Percentiles rank a stretch among this genome's conserved stretches.
phyloP scores from a whole-genome alignment of 1,140 invertebrate species.

The Leguminivora glycinivorella region DNA sequence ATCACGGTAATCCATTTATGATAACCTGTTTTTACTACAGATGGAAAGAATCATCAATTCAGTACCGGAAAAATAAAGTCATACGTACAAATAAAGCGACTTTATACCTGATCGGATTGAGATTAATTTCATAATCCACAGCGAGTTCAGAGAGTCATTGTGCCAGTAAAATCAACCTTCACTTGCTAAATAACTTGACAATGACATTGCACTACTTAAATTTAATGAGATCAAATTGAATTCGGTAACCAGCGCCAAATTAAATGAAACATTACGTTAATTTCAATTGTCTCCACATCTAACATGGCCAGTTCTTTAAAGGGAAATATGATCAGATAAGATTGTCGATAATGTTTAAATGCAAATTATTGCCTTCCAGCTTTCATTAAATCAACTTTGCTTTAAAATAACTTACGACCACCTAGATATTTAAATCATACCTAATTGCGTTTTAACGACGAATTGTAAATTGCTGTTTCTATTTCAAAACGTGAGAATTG shows the following conservation, averaged over 20 bases:
- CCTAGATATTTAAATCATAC: conserved; percentile 24
- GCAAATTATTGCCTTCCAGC: conserved; percentile 19
- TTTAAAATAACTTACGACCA: conserved; percentile 26
- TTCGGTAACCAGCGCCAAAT: neutral
- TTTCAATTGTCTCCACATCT: conserved; percentile 1
- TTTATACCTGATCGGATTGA: neutral
- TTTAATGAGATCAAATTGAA: conserved; percentile 23
- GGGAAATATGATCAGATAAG: conserved; percentile 13
- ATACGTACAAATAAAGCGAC: neutral
- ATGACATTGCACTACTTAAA: conserved; percentile 25
- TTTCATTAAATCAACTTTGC: conserved; percentile 13
- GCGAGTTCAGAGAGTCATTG: conserved; percentile 6
- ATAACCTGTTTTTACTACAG: neutral
- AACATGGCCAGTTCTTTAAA: neutral
- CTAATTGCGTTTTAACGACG: conserved; percentile 24
- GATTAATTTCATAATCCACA: neutral
- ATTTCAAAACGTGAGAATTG: conserved; percentile 13
- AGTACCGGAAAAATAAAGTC: neutral
- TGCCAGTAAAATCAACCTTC: conserved; percentile 13
- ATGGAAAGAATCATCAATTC: neutral
- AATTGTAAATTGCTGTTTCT: conserved; percentile 9
- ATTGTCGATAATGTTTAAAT: conserved; percentile 8
- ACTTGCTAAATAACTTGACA: conserved; percentile 26
- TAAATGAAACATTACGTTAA: neutral
- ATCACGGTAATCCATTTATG: neutral